phyloP scores from a whole-genome alignment of 2,797 vertebrate genomes.

The Gambelia wislizenii region DNA sequence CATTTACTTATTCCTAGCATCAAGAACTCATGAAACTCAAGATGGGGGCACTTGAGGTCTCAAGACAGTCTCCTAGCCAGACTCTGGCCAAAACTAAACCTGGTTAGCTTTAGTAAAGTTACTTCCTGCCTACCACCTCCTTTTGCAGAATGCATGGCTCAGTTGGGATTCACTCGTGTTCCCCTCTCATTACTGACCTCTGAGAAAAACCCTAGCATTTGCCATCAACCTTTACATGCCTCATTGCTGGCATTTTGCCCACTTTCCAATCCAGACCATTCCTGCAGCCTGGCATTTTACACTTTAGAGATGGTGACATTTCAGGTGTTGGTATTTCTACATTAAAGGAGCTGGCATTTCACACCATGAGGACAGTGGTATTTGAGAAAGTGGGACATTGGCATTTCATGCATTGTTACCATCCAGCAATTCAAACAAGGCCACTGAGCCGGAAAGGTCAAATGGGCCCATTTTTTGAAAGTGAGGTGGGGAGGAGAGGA shows the following conservation, averaged over 20 bases:
- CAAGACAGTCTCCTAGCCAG: not conserved
- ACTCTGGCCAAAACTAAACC: not conserved
- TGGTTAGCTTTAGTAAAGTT: not conserved
- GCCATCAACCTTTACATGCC: not conserved
- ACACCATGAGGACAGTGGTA: constrained; percentile 70
- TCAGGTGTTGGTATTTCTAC: constrained; percentile 60
- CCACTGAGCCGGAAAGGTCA: constrained; percentile 72
- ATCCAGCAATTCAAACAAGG: constrained; percentile 72
- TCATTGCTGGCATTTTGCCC: constrained; percentile 20
- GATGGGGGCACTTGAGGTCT: not conserved
- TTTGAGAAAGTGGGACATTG: constrained; percentile 71
- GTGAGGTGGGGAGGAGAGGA: constrained; percentile 30
- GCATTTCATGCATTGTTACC: constrained; percentile 76
- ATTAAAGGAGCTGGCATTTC: constrained; percentile 67
- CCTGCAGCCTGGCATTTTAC: constrained; percentile 65
- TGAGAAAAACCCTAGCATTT: not conserved
- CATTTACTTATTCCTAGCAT: not conserved
- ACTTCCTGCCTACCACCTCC: not conserved
- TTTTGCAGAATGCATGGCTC: not conserved
- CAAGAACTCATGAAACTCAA: not conserved
- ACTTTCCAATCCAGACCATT: not conserved
- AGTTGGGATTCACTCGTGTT: not conserved
- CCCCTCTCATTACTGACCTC: not conserved
- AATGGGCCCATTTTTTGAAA: constrained; percentile 45
- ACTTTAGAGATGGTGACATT: constrained; percentile 72